Evolutionary conservation across 2,888 invertebrate species (phyloP).

Genomic region (Euplexia lucipara): DNA sequence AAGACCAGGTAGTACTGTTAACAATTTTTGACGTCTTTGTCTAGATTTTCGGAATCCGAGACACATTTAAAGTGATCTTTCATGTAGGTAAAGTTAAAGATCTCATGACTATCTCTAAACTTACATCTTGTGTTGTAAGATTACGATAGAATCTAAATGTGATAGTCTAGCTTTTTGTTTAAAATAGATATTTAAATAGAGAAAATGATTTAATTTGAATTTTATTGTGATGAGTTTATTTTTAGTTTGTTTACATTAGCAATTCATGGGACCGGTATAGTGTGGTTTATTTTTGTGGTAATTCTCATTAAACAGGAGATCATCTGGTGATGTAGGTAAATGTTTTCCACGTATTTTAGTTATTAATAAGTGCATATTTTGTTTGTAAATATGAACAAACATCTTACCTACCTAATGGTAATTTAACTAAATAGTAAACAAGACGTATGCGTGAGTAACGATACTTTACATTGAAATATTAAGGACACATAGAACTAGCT

Average conservation of each 20-base stretch:
- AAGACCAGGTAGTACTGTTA: background rate
- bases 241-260: slow-evolving; percentile 13
- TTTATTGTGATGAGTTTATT: background rate
- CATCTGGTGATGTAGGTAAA: slow-evolving; percentile 11
- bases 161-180: slow-evolving; percentile 1
- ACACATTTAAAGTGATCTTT: background rate
- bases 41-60: no score
- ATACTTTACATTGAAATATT: background rate
- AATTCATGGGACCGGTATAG: background rate
- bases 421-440: background rate
- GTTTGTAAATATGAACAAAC: background rate
- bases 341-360: slow-evolving; percentile 22
- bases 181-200: no score
- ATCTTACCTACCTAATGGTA: background rate
- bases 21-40: no score
- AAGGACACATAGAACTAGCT: background rate
- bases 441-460: background rate
- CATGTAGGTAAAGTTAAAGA: background rate
- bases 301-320: slow-evolving; percentile 15
- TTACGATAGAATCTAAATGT: background rate
- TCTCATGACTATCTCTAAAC: slow-evolving; percentile 3
- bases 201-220: slow-evolving; percentile 8
- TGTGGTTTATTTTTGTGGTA: slow-evolving; percentile 12
- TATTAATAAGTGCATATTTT: background rate
- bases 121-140: slow-evolving; percentile 5